Base-by-base conservation (phyloP, 2,888 invertebrate genomes). In the Acanthococcus lagerstroemiae region DNA sequence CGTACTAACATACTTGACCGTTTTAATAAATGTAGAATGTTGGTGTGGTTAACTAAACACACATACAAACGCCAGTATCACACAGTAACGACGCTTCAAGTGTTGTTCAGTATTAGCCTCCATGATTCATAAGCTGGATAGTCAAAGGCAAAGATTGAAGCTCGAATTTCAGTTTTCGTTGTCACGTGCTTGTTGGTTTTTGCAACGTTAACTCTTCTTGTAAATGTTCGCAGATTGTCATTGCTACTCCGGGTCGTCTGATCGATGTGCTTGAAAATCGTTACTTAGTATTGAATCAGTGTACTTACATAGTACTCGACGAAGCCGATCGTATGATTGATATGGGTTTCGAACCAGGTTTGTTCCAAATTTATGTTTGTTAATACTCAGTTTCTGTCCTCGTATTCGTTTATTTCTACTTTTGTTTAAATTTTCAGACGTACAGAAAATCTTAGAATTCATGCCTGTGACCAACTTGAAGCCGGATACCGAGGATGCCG, bases 91-190 rank as follows among this genome's bases (percentile, higher is more conserved):
- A n/a, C n/a, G n/a, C n/a, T n/a, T n/a, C n/a, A n/a, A n/a, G n/a
- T n/a, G n/a, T n/a, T n/a, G n/a, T n/a, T n/a, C n/a, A n/a, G n/a
- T n/a, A n/a, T n/a, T n/a, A n/a, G n/a, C n/a, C n/a, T n/a, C n/a
- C n/a, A n/a, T n/a, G n/a, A n/a, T n/a, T n/a, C n/a, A n/a, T n/a
- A n/a, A n/a, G n/a, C n/a, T n/a, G n/a, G n/a, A n/a, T n/a, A n/a
- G n/a, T n/a, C n/a, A n/a, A n/a, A n/a, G n/a, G n/a, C n/a, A n/a
- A 99, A 78, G 99, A 99, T 63, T 99, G 99, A 81, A 99, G 97
- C 56, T 95, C 97, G 76, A 86, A 93, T 72, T 80, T 99, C 55
- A 82, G 97, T 70, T 83, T 96, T 79, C 99, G 99, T 54, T 99
- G 99, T 77, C 97, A 99, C 78, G 84, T 84, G 76, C 69, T 72